Evolutionary conservation across 2,797 vertebrate genomes (phyloP), one percentile per base, ranked within the genome.

Genomic region (Hyperoplus lanceolatus): DNA sequence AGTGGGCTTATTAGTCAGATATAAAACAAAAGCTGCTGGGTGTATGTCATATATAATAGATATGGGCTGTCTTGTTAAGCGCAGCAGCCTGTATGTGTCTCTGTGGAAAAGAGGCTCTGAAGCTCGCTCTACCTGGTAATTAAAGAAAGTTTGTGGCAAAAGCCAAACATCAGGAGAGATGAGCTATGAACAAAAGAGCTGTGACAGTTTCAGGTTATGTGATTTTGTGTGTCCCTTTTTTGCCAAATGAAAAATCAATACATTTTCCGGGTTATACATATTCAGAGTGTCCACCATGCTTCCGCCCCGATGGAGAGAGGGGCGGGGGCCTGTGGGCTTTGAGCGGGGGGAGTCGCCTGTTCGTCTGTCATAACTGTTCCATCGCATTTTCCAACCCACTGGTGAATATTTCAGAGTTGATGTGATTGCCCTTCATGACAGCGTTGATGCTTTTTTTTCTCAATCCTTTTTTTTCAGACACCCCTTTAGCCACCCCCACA

Each of bases 181-280:
- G 97, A 98, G 96, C 96, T 97, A 96, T 97, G 97, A 97, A 97
- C 97, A 97, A 97, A 98, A 96, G 95, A 96, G 95, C 96, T 97
- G 96, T 99, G 97, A 99, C 97, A 98, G 97, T 98, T 99, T 97
- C 96, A 97, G 97, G 97, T 97, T 97, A 97, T 96, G 96, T 95
- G 96, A 97, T 96, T 98, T 97, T 94, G 29, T 94, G 86, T 93
- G 86, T 91, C 88, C 87, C 88, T 89, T 91, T 92, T 97, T 93
- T 89, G 95, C 95, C 94, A 93, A 97, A 98, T 98, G 96, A 98
- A 97, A 98, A 98, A 99, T 99, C 98, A 97, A 99, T 99, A 98
- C 91, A 95, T 97, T 97, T 97, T 97, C 96, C 94, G 95, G 96
- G 96, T 97, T 96, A 96, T 98, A 97, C 96, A 97, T 98, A 98